Percentiles rank a stretch among this genome's conserved stretches.
These are phyloP conservation scores for Urocynchramus pylzowi DNA, from an alignment of 2,113 vertebrate species.

Conservation along the genomic window DNA sequence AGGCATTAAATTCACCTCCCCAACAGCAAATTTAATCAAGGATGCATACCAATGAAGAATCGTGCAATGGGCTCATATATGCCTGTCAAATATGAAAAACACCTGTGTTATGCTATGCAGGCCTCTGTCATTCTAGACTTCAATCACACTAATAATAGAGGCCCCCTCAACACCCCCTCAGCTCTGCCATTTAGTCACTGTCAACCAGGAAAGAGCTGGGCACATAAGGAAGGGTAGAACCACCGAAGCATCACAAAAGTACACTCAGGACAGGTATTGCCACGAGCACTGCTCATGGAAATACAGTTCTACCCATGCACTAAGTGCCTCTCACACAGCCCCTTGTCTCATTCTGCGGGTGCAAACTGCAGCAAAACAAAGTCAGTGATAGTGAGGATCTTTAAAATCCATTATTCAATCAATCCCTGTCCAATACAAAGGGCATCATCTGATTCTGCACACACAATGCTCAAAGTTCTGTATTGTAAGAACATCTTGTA, in stretches of 20 bases:
- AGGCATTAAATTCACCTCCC: constrained; percentile 15
- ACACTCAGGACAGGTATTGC: neutral
- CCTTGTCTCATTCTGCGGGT: neutral
- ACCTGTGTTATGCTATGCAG: neutral
- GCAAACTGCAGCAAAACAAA: neutral
- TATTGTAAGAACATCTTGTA: neutral
- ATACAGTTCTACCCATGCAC: neutral
- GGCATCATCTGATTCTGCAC: neutral
- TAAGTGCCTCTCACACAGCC: neutral
- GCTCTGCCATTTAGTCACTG: neutral
- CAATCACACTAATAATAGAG: neutral
- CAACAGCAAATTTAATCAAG: constrained; percentile 27
- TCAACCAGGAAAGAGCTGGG: neutral
- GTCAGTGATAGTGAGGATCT: neutral
- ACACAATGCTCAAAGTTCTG: neutral
- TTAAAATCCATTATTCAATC: neutral
- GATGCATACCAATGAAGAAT: neutral
- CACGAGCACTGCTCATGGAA: neutral
- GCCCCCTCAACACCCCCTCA: neutral
- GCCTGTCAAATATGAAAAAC: constrained; percentile 5
- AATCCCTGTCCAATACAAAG: neutral
- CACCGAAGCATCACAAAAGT: neutral
- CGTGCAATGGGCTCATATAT: neutral
- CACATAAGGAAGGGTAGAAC: neutral
- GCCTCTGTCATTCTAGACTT: neutral